Conservation (phyloP, 2,888 invertebrate species). For the Coenonympha arcania region DNA sequence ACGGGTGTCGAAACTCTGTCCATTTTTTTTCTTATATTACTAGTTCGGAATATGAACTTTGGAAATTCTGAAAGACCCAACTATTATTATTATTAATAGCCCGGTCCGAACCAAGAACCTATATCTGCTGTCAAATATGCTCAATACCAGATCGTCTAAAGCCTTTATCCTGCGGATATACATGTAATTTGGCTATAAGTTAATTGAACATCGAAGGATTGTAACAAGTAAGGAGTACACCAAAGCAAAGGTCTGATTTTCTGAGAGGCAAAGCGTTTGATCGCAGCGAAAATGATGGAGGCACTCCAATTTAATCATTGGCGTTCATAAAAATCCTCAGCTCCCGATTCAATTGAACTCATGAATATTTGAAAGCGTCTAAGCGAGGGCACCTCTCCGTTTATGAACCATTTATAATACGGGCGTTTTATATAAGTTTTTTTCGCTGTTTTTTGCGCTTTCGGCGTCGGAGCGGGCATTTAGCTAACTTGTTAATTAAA, state of each 20-base stretch:
- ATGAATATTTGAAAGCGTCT: conserved; percentile 17
- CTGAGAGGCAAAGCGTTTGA: conserved; percentile 10
- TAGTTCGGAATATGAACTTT: too few species aligned
- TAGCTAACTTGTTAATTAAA: not conserved
- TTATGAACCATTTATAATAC: conserved; percentile 18
- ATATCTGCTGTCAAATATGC: too few species aligned
- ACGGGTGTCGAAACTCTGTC: too few species aligned
- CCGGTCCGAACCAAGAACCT: too few species aligned
- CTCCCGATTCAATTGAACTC: conserved; percentile 18
- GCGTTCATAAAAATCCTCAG: conserved; percentile 16
- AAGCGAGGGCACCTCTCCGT: conserved; percentile 12
- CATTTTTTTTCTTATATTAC: too few species aligned
- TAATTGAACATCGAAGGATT: not conserved
- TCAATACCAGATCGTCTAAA: too few species aligned
- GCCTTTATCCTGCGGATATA: too few species aligned
- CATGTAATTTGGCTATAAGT: not conserved
- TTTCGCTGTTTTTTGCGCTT: conserved; percentile 6
- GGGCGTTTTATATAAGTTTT: conserved; percentile 14
- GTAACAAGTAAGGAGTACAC: too few species aligned
- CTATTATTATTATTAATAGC: too few species aligned
- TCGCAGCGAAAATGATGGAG: conserved; percentile 8
- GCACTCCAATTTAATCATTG: conserved; percentile 17
- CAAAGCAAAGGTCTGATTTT: conserved; percentile 1
- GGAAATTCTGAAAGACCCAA: too few species aligned
- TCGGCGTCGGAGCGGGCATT: not conserved